These are phyloP conservation scores for Lepisosteus oculatus DNA, from an alignment of 2,113 vertebrate species.

Conservation along the genomic window DNA sequence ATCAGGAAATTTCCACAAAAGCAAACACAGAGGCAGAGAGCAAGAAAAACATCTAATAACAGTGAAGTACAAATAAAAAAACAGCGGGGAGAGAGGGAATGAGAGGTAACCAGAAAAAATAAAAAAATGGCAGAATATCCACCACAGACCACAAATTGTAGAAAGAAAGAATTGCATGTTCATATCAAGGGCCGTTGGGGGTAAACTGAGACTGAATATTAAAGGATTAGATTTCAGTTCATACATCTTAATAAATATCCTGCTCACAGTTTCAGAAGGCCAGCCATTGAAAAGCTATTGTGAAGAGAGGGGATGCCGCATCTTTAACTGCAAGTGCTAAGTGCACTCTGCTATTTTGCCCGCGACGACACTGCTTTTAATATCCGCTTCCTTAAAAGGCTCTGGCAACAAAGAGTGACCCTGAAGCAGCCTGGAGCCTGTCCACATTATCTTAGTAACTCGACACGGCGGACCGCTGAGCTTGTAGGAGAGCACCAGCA, in stretches of 20 bases:
- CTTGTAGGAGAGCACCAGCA: background rate
- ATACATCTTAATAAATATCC: background rate
- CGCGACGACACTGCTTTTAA: slow-evolving; percentile 48
- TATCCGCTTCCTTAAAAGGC: slow-evolving; percentile 42
- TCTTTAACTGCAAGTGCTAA: slow-evolving; percentile 6
- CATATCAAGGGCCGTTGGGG: slow-evolving; percentile 41
- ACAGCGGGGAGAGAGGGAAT: background rate
- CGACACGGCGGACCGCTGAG: background rate
- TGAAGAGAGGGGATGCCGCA: background rate
- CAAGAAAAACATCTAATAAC: too few species aligned
- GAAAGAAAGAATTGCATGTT: background rate
- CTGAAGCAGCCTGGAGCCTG: slow-evolving; percentile 47
- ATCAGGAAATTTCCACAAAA: too few species aligned
- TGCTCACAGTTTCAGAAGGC: background rate
- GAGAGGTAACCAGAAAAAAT: background rate
- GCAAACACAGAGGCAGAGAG: too few species aligned
- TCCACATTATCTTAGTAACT: slow-evolving; percentile 64
- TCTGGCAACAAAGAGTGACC: background rate
- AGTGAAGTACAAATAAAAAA: too few species aligned
- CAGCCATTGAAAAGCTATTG: background rate
- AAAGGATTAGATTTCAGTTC: background rate
- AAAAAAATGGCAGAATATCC: background rate
- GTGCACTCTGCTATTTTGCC: slow-evolving; percentile 40
- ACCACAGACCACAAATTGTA: background rate
- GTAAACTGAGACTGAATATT: slow-evolving; percentile 12